Percentiles rank a stretch among this genome's conserved stretches.
These are phyloP conservation scores for Neodontobutis hainanensis DNA, from an alignment of 2,113 vertebrate species.

Conservation along the genomic window DNA sequence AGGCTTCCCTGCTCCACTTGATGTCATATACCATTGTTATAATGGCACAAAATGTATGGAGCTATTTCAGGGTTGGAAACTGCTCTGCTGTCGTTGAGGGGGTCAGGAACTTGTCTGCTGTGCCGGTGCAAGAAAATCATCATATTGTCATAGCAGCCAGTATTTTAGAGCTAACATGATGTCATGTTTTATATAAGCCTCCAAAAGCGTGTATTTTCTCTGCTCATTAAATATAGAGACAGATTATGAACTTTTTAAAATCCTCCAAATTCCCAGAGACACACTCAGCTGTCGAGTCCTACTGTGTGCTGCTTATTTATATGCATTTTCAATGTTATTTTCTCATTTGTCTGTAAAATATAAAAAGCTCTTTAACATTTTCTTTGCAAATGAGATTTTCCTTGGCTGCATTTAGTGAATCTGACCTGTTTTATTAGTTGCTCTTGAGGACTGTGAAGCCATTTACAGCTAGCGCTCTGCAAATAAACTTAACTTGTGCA, in stretches of 20 bases:
- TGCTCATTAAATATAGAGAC: neutral
- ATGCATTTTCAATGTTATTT: neutral
- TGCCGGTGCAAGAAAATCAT: slow-evolving; percentile 27
- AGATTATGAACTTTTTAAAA: neutral
- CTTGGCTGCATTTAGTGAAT: slow-evolving; percentile 1
- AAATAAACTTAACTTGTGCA: slow-evolving; percentile 35
- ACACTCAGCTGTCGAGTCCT: no score
- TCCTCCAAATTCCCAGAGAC: neutral
- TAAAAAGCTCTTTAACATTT: slow-evolving; percentile 7
- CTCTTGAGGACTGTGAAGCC: slow-evolving; percentile 13
- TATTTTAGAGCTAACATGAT: slow-evolving; percentile 10
- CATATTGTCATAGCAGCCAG: slow-evolving; percentile 5
- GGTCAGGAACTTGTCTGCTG: slow-evolving; percentile 40
- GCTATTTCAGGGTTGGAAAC: slow-evolving; percentile 51
- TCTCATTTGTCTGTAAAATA: slow-evolving; percentile 19
- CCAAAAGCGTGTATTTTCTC: neutral
- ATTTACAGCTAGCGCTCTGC: slow-evolving; percentile 18
- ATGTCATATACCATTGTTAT: slow-evolving; percentile 62
- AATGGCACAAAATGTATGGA: slow-evolving; percentile 41
- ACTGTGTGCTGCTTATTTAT: no score
- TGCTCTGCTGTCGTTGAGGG: slow-evolving; percentile 15
- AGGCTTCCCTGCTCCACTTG: slow-evolving; percentile 65
- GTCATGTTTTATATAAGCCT: neutral
- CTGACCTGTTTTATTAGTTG: slow-evolving; percentile 28
- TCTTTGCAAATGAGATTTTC: slow-evolving; percentile 18